Conservation (phyloP, 2,797 vertebrate genomes). For the Phalanger gymnotis region DNA sequence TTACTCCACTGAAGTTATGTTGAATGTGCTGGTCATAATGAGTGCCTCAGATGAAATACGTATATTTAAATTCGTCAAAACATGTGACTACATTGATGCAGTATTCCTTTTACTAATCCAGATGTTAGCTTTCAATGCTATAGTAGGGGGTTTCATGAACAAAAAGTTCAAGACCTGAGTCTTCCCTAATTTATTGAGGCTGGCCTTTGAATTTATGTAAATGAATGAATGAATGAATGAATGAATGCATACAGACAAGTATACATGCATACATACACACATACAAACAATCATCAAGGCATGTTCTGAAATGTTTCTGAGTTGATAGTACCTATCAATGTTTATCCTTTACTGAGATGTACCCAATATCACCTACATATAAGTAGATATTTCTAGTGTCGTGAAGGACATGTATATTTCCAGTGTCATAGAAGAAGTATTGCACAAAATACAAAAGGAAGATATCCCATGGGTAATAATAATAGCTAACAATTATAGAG, state of each 20-base stretch:
- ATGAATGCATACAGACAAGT: too few relatives aligned
- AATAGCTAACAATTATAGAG: background rate
- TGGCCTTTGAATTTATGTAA: background rate
- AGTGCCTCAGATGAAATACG: conserved; percentile 5
- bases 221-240: background rate
- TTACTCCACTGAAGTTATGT: conserved; percentile 54
- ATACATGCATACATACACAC: background rate
- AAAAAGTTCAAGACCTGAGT: background rate
- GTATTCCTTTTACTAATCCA: background rate
- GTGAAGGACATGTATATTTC: too few relatives aligned
- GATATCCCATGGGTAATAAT: background rate
- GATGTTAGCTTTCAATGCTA: background rate
- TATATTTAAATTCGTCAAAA: background rate
- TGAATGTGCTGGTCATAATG: conserved; percentile 68
- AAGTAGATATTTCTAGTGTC: too few relatives aligned
- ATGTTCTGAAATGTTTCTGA: background rate
- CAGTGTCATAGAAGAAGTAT: background rate
- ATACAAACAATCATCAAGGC: background rate
- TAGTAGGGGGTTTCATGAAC: background rate
- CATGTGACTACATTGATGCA: background rate
- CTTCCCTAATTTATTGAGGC: background rate
- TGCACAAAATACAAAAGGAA: background rate
- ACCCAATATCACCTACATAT: background rate
- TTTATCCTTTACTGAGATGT: background rate
- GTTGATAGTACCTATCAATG: background rate